A percentile compares a stretch with the other conserved stretches of the same genome.
These are phyloP conservation scores for Larimichthys crocea DNA, from an alignment of 2,113 vertebrate genomes.

Conservation along the genomic window DNA sequence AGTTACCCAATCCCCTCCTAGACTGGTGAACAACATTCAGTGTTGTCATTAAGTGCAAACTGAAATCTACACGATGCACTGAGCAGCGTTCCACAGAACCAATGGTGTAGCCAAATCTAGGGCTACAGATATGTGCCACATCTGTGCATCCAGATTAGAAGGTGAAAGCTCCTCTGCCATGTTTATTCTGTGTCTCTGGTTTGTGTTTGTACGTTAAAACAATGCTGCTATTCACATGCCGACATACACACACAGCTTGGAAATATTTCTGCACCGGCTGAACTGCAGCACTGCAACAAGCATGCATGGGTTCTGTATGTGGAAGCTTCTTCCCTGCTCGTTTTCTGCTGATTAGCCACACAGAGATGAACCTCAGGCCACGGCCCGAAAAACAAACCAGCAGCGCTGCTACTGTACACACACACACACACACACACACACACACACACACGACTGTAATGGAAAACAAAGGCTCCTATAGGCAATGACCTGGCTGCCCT, in stretches of 20 bases:
- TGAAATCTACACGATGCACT: background rate
- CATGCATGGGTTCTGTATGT: constrained; percentile 51
- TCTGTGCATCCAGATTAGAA: background rate
- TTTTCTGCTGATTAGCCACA: constrained; percentile 80
- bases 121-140: background rate
- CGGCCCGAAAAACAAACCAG: constrained; percentile 75
- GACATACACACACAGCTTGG: constrained; percentile 3
- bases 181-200: constrained; percentile 27
- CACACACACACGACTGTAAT: constrained; percentile 42
- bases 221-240: constrained; percentile 43
- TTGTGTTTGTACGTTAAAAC: constrained; percentile 32
- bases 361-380: constrained; percentile 68
- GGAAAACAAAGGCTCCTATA: constrained; percentile 74
- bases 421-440: background rate
- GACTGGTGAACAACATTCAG: no score
- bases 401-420: constrained; percentile 58
- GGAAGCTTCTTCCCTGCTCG: constrained; percentile 74
- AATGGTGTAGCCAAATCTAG: background rate
- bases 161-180: constrained; percentile 1
- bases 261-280: constrained; percentile 13
- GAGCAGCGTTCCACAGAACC: background rate
- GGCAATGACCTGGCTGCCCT: constrained; percentile 51
- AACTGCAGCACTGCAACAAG: constrained; percentile 53
- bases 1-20: background rate
- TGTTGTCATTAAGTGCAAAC: background rate